Evolutionary conservation across 2,113 vertebrate genomes (phyloP).

Genomic region (Oenanthe oenanthe): DNA sequence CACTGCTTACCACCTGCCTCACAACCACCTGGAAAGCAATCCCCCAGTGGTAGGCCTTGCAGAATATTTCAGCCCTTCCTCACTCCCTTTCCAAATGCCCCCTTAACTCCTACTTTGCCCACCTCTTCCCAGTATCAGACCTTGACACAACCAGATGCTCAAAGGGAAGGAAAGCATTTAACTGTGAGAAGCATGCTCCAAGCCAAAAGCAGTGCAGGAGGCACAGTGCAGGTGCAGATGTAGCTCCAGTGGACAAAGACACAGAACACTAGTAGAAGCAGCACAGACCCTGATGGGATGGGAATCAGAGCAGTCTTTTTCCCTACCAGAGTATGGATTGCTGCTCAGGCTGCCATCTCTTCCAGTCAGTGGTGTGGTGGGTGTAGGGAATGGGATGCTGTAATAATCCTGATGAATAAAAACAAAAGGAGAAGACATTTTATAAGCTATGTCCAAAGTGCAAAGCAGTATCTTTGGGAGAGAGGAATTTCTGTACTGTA

Average conservation of each 20-base stretch:
- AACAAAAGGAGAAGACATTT: background rate
- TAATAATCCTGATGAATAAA: slow-evolving; percentile 89
- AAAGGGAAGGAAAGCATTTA: background rate
- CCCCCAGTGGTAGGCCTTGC: background rate
- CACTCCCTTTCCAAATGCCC: background rate
- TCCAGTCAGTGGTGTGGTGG: slow-evolving; percentile 91
- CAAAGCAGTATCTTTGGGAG: background rate
- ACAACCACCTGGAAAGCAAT: background rate
- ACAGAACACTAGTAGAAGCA: background rate
- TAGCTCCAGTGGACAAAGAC: background rate
- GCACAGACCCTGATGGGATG: background rate
- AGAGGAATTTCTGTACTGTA: background rate
- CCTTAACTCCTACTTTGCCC: background rate
- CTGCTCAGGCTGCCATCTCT: slow-evolving; percentile 91
- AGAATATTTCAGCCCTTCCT: background rate
- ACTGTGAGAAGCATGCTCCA: background rate
- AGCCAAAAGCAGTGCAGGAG: background rate
- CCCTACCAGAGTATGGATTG: slow-evolving; percentile 94
- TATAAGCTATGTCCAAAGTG: background rate
- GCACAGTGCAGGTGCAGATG: background rate
- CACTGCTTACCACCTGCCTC: background rate
- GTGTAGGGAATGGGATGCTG: slow-evolving; percentile 95
- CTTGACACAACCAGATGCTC: background rate
- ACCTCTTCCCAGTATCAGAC: background rate
- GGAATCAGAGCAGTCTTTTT: background rate